Conservation (phyloP, 2,888 invertebrate genomes). For the Sinotaia quadrata region DNA sequence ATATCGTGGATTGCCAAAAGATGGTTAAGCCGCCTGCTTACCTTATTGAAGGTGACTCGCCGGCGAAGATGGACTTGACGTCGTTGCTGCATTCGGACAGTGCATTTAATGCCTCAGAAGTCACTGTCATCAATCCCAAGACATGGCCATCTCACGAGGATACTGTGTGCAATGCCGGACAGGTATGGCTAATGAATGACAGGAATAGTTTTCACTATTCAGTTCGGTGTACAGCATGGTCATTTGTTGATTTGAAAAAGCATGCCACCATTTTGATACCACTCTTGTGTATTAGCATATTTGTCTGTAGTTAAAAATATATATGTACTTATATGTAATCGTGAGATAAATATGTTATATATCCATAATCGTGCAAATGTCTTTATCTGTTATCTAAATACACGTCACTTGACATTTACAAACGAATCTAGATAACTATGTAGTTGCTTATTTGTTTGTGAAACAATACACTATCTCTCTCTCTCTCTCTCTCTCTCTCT, state of each 20-base stretch:
- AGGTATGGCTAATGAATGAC: too few species aligned
- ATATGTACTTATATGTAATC: too few species aligned
- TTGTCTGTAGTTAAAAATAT: too few species aligned
- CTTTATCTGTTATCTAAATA: too few species aligned
- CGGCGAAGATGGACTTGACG: not conserved
- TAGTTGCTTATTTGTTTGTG: not conserved
- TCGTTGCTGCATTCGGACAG: not conserved
- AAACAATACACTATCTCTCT: not conserved
- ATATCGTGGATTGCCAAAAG: conserved; percentile 51
- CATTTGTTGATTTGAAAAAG: not conserved
- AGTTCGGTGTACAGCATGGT: too few species aligned
- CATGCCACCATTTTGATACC: not conserved
- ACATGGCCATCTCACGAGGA: conserved; percentile 41
- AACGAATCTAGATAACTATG: not conserved
- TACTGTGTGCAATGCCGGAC: conserved; percentile 42
- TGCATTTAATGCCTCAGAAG: not conserved
- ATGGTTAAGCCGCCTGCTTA: conserved; percentile 51
- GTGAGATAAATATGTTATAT: too few species aligned
- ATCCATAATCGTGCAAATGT: too few species aligned
- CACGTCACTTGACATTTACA: not conserved
- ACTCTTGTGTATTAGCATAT: too few species aligned
- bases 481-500: not conserved
- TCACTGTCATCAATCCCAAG: conserved; percentile 35
- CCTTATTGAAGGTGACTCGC: conserved; percentile 32
- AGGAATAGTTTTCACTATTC: too few species aligned